Evolutionary conservation across 1,140 invertebrate genomes (phyloP), one percentile per base, ranked within the genome.

Genomic region (Drosophila nikananu): DNA sequence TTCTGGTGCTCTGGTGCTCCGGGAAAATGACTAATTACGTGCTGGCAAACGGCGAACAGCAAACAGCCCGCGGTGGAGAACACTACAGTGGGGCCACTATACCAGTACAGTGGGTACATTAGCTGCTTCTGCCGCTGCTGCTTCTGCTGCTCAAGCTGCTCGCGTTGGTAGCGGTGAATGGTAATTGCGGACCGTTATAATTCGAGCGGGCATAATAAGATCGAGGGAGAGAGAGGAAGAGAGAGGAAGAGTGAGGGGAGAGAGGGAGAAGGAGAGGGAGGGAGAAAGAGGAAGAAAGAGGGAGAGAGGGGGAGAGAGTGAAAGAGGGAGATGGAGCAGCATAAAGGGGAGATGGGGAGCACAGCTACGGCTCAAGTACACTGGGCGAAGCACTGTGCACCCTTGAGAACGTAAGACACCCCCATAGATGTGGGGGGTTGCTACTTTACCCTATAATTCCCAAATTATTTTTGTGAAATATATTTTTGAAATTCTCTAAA

Each of bases 181-280:
- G 84, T 89, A 89, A 89, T 89, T 84, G 84, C 78, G 66, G 77
- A 89, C 84, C 84, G 84, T 89, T 89, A 89, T 83, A 81, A 84
- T 89, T 64, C 84, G 81, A 87, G 84, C 80, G 84, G 67, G 84
- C 81, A 89, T 89, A 87, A 87, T 89, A 84, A 89, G 84, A 80
- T 71, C 72, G 48, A 71, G 72, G 57, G 37, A 10, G 12, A 37
- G 9, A 5, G 9, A 2, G 25, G n/a, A n/a, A 13, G 10, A 5
- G 17, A 5, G 15, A 4, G 15, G 3, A 3, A 1, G 23, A 25
- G 4, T 7, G 13, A 8, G 23, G n/a, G n/a, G n/a, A n/a, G 9
- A 2, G 25, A 13, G 10, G 9, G 17, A 5, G 15, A 4, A 7
- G 3, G 7, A 1, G 23, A 25, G 4, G 15, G 13, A 8, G 23